Evolutionary conservation across 53 echinoderm and acorn worm genomes (phyloP), one percentile per base, ranked within the genome.

Genomic region (Astropecten irregularis): DNA sequence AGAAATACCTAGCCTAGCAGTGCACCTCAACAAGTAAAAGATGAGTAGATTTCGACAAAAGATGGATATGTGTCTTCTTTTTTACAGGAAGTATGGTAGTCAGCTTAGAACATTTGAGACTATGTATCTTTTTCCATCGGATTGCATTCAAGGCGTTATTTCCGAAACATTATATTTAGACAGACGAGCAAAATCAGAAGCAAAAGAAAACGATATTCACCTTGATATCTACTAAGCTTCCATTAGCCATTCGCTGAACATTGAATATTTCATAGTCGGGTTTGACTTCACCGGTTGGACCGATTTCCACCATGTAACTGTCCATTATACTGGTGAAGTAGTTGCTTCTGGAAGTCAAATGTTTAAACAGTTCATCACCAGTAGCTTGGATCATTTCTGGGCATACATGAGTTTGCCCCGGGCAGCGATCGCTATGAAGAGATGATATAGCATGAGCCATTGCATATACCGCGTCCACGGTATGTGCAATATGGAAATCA

Each of bases 391-490:
- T 57, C 90, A 95, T 90, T 4, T 84, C 90, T 3, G 58, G 38
- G 33, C 95, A 95, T 36, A 95, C 77, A n/a, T 73, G 68, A 23
- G 29, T 18, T 27, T 68, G 37, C 3, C 49, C 42, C 4, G 84
- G 73, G 39, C 92, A 95, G 37, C 40, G 33, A 18, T 23, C 5
- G 9, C 40, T 10, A 21, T 92, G 92, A 20, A 95, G 32, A 14
- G 38, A 36, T 1, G 92, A 35, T 9, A 95, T 69, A 14, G 87
- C 88, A 13, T 42, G 44, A 8, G 88, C 95, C 37, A 95, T 61
- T 14, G 88, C 81, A 56, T 89, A 89, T 25, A 92, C 87, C 3
- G 90, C 88, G 34, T 95, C 95, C 16, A 95, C 86, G 18, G 90
- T 90, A 47, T 92, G 83, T 16, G 90, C 88, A 18, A 83, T 52